Percentiles rank a stretch among this genome's conserved stretches.
Evolutionary conservation across 2,888 invertebrate species (phyloP).

Genomic region (Lasioglossum marginatum): DNA sequence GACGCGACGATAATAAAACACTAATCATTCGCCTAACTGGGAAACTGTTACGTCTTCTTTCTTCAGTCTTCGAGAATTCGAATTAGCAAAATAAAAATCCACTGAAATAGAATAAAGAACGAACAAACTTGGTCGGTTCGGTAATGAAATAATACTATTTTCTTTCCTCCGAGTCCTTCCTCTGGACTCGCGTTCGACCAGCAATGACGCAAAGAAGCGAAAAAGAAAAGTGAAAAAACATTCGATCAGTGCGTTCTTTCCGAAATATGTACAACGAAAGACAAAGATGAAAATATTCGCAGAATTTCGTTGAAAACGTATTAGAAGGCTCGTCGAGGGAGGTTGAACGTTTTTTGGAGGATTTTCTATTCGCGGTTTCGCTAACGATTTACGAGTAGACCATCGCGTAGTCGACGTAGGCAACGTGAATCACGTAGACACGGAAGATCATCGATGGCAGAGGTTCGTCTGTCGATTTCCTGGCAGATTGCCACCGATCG

Average conservation of each 20-base stretch:
- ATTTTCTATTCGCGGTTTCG: slow-evolving; percentile 4
- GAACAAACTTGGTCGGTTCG: neutral
- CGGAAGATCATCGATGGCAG: slow-evolving; percentile 29
- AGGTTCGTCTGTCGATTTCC: slow-evolving; percentile 44
- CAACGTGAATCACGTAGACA: slow-evolving; percentile 14
- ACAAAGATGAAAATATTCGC: neutral
- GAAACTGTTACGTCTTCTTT: too few relatives aligned
- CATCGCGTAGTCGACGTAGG: neutral
- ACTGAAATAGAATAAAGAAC: neutral
- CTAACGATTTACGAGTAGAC: neutral
- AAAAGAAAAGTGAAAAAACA: neutral
- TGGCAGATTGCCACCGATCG: slow-evolving; percentile 55
- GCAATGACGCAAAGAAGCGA: neutral
- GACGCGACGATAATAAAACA: neutral
- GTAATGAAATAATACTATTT: neutral
- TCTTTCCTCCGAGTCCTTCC: neutral
- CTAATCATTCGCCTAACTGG: too few relatives aligned
- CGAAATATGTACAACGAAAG: slow-evolving; percentile 11
- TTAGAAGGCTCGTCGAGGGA: neutral
- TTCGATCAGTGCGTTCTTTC: neutral
- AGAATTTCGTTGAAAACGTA: neutral
- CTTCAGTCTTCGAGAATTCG: too few relatives aligned
- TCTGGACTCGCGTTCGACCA: neutral
- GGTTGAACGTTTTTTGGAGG: neutral
- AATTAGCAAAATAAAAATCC: neutral